Conservation (phyloP, 2,797 vertebrate genomes). For the Oryzias dopingdopingensis region DNA sequence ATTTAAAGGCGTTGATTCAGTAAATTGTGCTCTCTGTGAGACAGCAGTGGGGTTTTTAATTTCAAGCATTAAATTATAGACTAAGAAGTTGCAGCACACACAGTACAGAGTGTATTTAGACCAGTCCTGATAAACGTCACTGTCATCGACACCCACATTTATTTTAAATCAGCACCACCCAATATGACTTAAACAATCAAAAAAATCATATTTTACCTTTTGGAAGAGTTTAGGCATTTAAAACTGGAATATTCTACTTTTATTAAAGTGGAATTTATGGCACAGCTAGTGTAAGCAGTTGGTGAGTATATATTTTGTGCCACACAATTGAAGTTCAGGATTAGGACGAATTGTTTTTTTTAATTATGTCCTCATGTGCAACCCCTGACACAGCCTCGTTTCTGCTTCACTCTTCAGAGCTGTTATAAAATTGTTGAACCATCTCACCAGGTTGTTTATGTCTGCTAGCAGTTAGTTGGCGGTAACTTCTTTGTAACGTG, state of each 20-base stretch:
- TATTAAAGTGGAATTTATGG: too few species aligned
- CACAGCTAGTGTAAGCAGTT: too few species aligned
- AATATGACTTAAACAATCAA: not conserved
- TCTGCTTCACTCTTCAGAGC: too few species aligned
- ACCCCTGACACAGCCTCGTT: too few species aligned
- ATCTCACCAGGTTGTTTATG: constrained; percentile 16
- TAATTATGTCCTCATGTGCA: too few species aligned
- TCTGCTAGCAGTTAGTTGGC: constrained; percentile 40
- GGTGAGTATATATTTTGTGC: too few species aligned
- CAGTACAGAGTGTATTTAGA: constrained; percentile 69
- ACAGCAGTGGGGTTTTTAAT: constrained; percentile 77
- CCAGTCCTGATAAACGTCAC: constrained; percentile 61
- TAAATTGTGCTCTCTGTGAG: constrained; percentile 72
- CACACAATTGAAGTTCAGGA: too few species aligned
- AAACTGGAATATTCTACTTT: too few species aligned
- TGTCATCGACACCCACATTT: constrained; percentile 38
- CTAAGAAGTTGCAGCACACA: constrained; percentile 61
- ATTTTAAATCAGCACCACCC: constrained; percentile 4
- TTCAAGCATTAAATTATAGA: constrained; percentile 80
- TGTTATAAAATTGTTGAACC: not conserved
- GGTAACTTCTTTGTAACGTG: constrained; percentile 45
- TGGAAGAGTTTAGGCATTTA: too few species aligned
- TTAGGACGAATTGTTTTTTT: too few species aligned
- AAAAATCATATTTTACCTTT: not conserved
- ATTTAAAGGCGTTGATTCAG: constrained; percentile 79